These are phyloP conservation scores for Tetragonula carbonaria DNA, from an alignment of 2,888 invertebrate species.

Conservation along the genomic window DNA sequence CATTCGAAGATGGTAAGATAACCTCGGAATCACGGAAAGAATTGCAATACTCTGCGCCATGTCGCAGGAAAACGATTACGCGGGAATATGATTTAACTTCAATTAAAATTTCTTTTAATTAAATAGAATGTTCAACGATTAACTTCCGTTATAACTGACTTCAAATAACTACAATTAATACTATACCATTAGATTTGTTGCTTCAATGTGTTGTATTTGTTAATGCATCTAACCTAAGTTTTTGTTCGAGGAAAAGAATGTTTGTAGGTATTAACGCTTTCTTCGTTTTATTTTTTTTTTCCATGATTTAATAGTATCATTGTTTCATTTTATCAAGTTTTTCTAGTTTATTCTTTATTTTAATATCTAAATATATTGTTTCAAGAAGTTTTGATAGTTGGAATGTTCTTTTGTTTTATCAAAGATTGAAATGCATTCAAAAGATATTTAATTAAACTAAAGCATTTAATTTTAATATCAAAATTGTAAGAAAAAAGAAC, in stretches of 20 bases:
- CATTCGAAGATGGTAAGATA: slow-evolving; percentile 75
- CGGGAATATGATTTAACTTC: slow-evolving; percentile 37
- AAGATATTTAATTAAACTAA: background rate
- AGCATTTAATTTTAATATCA: background rate
- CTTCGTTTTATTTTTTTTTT: background rate
- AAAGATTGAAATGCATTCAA: background rate
- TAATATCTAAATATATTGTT: background rate
- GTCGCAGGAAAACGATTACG: slow-evolving; percentile 21
- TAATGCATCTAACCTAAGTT: slow-evolving; percentile 48
- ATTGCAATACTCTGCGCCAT: slow-evolving; percentile 71
- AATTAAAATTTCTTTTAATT: background rate
- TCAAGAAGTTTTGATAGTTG: background rate
- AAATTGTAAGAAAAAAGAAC: background rate
- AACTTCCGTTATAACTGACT: background rate
- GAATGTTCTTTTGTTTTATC: background rate
- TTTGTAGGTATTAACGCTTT: background rate
- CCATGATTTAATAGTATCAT: background rate
- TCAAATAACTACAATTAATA: background rate
- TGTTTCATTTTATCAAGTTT: background rate
- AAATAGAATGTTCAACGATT: background rate
- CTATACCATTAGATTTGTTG: background rate
- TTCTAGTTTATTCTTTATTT: background rate
- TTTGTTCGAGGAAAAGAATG: background rate
- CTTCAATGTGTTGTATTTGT: slow-evolving; percentile 13
- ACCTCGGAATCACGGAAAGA: slow-evolving; percentile 76